These are phyloP conservation scores for Oscheius sp. DNA, from an alignment of 2,888 invertebrate genomes.

Conservation along the genomic window DNA sequence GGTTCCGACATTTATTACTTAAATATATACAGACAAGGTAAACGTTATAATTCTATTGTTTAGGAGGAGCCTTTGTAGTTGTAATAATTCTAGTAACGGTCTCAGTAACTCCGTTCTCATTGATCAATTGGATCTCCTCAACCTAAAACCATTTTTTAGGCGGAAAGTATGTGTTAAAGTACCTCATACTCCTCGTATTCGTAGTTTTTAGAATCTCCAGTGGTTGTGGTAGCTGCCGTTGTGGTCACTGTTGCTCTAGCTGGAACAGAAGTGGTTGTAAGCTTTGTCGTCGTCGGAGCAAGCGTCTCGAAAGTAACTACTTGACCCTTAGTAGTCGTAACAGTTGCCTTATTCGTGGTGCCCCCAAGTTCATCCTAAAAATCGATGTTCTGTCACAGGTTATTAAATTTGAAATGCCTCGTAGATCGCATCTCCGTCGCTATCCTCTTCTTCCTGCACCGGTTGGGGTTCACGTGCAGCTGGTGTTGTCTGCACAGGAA, in stretches of 20 bases:
- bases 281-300: neutral
- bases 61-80: conserved; percentile 27
- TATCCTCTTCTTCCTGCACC: conserved; percentile 2
- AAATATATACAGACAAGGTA: neutral
- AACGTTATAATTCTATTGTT: neutral
- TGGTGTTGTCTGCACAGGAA: neutral
- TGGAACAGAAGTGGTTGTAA: neutral
- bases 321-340: neutral
- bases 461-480: neutral
- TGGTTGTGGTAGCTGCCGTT: neutral
- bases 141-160: neutral
- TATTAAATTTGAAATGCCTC: conserved; percentile 6
- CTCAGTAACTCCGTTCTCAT: conserved; percentile 26
- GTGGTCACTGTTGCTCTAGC: conserved; percentile 3
- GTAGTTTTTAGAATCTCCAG: conserved; percentile 16
- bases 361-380: conserved; percentile 9
- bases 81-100: conserved; percentile 30
- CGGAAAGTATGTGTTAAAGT: neutral
- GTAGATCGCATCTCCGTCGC: conserved; percentile 18
- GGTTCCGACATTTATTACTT: neutral
- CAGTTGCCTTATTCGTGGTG: neutral
- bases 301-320: conserved; percentile 1
- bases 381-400: neutral
- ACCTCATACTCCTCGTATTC: conserved; percentile 35
- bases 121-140: conserved; percentile 19